Evolutionary conservation across 2,888 invertebrate species (phyloP).

Genomic region (Ophraella communa): DNA sequence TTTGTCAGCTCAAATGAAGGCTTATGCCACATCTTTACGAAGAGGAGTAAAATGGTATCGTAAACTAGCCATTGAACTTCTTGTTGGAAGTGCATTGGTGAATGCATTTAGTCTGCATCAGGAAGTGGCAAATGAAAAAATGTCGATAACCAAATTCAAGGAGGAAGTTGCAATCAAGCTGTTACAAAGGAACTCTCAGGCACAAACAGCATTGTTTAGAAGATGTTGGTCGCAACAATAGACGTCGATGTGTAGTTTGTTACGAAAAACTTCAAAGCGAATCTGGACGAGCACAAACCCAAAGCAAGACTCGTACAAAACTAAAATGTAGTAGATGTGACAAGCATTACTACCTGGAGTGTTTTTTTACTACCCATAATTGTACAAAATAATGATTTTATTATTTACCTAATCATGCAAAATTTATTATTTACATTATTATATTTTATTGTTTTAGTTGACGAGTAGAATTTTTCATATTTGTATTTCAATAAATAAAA

Average conservation of each 20-base stretch:
- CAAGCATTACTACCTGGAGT: background rate
- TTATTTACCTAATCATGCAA: no score
- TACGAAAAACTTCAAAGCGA: background rate
- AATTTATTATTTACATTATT: no score
- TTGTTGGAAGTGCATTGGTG: slow-evolving; percentile 37
- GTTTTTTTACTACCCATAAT: background rate
- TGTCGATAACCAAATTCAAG: slow-evolving; percentile 7
- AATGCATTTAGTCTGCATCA: slow-evolving; percentile 38
- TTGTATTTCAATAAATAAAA: no score
- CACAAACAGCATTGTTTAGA: slow-evolving; percentile 2
- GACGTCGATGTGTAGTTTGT: slow-evolving; percentile 5
- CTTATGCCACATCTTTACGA: no score
- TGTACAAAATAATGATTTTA: no score
- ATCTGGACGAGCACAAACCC: background rate
- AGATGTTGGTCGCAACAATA: background rate
- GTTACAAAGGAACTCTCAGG: slow-evolving; percentile 1
- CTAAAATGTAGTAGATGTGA: slow-evolving; percentile 5
- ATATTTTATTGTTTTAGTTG: no score
- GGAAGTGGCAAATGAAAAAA: slow-evolving; percentile 31
- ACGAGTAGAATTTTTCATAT: no score
- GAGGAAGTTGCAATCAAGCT: background rate
- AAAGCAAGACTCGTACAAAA: background rate
- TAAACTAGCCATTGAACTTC: slow-evolving; percentile 44
- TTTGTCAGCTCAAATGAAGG: slow-evolving; percentile 42
- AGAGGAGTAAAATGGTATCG: slow-evolving; percentile 49